These are phyloP conservation scores for Dipodomys ordii DNA, from an alignment of 2,113 vertebrate species.

Conservation along the genomic window DNA sequence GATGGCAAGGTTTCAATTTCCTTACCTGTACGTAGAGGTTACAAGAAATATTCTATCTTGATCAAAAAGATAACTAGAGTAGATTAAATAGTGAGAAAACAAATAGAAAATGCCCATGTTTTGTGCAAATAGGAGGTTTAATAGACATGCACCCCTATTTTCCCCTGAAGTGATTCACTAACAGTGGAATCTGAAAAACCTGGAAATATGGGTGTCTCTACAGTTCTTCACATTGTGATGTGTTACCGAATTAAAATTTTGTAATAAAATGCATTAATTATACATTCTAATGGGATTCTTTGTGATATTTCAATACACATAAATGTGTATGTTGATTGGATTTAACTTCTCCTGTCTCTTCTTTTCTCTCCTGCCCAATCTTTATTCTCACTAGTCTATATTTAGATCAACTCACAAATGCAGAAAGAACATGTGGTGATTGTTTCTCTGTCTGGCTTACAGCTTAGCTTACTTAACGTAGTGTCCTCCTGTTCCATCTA, in stretches of 20 bases:
- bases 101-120: neutral
- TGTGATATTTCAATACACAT: neutral
- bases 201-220: neutral
- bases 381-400: neutral
- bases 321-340: neutral
- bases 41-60: neutral
- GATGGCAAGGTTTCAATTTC: neutral
- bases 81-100: constrained; percentile 8
- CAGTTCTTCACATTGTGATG: neutral
- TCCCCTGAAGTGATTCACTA: neutral
- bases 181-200: neutral
- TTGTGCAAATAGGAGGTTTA: neutral
- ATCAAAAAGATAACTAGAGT: too few species aligned
- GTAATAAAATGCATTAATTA: neutral
- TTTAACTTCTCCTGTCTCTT: neutral
- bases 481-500: neutral
- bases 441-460: neutral
- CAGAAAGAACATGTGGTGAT: neutral
- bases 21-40: neutral
- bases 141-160: neutral
- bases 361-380: neutral
- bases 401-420: neutral
- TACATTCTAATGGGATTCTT: neutral
- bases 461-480: neutral
- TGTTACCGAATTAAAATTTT: neutral